These are phyloP conservation scores for Pholis gunnellus DNA, from an alignment of 2,113 vertebrate genomes.

Conservation along the genomic window DNA sequence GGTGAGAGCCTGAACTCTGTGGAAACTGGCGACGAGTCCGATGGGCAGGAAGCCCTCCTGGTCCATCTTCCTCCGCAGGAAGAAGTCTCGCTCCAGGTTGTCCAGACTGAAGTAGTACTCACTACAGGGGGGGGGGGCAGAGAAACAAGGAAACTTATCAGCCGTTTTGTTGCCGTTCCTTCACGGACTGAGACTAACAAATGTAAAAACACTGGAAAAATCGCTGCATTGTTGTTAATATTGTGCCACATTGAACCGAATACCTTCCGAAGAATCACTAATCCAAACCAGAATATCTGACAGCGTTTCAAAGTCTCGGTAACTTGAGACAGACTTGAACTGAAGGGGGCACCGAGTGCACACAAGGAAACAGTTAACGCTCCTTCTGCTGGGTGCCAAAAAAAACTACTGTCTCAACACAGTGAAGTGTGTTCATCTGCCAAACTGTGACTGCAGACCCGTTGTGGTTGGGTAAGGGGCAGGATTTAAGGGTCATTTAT, in stretches of 20 bases:
- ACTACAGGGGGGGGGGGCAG: slow-evolving; percentile 67
- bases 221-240: neutral
- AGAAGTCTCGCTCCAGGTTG: slow-evolving; percentile 97
- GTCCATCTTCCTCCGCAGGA: slow-evolving; percentile 97
- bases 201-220: neutral
- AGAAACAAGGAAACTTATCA: neutral
- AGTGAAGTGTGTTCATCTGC: neutral
- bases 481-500: no score
- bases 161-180: neutral
- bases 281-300: slow-evolving; percentile 2
- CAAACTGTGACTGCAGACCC: neutral
- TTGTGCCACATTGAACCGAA: neutral
- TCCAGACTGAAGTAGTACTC: slow-evolving; percentile 99
- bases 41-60: slow-evolving; percentile 93
- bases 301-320: neutral
- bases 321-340: neutral
- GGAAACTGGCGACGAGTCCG: slow-evolving; percentile 94
- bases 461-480: neutral
- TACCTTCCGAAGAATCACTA: neutral
- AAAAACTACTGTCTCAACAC: neutral
- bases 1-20: slow-evolving; percentile 96
- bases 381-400: neutral
- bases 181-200: neutral
- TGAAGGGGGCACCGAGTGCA: slow-evolving; percentile 11
- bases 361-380: neutral